phyloP scores from a whole-genome alignment of 2,797 vertebrate species.

The Crenuchus spilurus region DNA sequence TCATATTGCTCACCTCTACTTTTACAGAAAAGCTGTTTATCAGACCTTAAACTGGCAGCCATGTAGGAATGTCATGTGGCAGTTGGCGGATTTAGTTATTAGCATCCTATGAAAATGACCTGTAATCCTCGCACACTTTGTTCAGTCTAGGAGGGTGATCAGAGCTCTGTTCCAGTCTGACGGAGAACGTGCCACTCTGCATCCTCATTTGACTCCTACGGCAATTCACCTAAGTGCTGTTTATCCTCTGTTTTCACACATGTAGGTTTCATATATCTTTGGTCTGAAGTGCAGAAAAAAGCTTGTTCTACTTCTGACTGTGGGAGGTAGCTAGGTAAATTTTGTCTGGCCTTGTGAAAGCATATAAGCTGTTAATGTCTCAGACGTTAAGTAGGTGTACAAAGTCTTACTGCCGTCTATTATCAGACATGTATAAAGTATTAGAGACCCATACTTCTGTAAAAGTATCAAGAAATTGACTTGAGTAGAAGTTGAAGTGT shows the following conservation, averaged over 20 bases:
- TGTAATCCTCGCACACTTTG: neutral
- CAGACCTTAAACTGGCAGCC: neutral
- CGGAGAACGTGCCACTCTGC: neutral
- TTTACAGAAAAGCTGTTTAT: neutral
- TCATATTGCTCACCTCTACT: no score
- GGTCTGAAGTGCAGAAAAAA: conserved; percentile 14
- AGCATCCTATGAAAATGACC: conserved; percentile 12
- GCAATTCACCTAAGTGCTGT: neutral
- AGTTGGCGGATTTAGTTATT: neutral
- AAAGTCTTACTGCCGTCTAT: no score
- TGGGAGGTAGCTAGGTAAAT: conserved; percentile 18
- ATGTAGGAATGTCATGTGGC: neutral
- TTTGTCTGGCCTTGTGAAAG: conserved; percentile 46
- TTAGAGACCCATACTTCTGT: no score
- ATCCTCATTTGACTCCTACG: conserved; percentile 4
- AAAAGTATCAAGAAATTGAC: no score
- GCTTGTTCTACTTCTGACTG: conserved; percentile 39
- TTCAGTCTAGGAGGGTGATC: conserved; percentile 15
- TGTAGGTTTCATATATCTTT: conserved; percentile 17
- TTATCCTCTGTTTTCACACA: conserved; percentile 22
- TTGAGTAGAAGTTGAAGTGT: no score
- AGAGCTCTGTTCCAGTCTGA: neutral
- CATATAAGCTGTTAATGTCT: conserved; percentile 40
- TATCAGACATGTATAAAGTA: no score
- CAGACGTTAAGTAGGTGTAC: no score